Base-by-base conservation (phyloP, 2,888 invertebrate genomes). In the Sminthurinus aureus region DNA sequence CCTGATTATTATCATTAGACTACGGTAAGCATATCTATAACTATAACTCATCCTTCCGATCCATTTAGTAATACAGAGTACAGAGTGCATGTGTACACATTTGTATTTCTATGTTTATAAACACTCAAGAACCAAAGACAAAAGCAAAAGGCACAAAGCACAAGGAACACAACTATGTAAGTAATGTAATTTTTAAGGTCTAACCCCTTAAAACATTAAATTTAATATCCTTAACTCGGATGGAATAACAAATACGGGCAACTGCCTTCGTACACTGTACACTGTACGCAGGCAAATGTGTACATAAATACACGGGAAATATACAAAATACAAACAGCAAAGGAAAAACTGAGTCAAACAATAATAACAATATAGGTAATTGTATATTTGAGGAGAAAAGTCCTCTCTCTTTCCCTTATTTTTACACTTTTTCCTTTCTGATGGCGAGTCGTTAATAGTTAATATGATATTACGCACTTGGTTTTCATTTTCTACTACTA, bases 1-100 rank as follows among this genome's bases (percentile, higher is more conserved):
- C 83, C 79, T 85, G 85, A 87, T 86, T 86, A 87, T 87, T 86
- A 86, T 86, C 84, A 87, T 86, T 87, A 81, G 24, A 52, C 76
- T 64, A 58, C 66, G 67, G 66, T 51, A 79, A 69, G 69, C 38
- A 51, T 79, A 67, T 79, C 69, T 79, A 79, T 79, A 79, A 79
- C 69, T 79, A 79, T 79, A 79, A 79, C 79, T 69, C 69, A 69
- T 79, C 71, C 79, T 69, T 69, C 69, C 50, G 50, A 50, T 26
- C 38, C 38, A 38, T 38, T 38, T 38, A 38, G 38, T 38, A n/a
- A n/a, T n/a, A n/a, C n/a, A n/a, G n/a, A n/a, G n/a, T n/a, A n/a
- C n/a, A 6, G 38, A 38, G 11, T 51, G 50, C 18, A 50, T 58
- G 11, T 58, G 13, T 38, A 38, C 6, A 6, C 38, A 38, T 38